Evolutionary conservation across 2,888 invertebrate genomes (phyloP).

Genomic region (Caenorhabditis zanzibari): DNA sequence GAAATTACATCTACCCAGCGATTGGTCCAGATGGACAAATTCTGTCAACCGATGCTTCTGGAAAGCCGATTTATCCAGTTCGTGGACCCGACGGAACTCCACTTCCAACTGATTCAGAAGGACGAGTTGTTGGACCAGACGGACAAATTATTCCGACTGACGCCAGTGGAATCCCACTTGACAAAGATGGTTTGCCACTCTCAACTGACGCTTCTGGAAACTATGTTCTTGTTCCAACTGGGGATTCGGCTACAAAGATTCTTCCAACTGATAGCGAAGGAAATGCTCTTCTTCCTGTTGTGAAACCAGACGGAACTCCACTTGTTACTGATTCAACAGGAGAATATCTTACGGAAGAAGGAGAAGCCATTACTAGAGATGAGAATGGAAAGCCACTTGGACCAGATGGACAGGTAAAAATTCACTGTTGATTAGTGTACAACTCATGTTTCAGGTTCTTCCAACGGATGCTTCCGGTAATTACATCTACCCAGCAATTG

Average conservation of each 20-base stretch:
- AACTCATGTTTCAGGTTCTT: no score
- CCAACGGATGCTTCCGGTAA: conserved; percentile 70
- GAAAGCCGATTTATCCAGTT: background rate
- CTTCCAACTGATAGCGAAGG: conserved; percentile 56
- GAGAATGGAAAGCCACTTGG: conserved; percentile 26
- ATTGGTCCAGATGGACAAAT: conserved; percentile 52
- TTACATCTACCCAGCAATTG: conserved; percentile 57
- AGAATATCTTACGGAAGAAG: conserved; percentile 8
- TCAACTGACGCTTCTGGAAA: conserved; percentile 52
- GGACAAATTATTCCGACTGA: conserved; percentile 10
- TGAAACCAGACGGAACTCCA: conserved; percentile 50
- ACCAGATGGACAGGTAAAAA: conserved; percentile 26
- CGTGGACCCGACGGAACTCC: conserved; percentile 13
- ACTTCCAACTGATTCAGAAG: conserved; percentile 6
- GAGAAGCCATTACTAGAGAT: conserved; percentile 1
- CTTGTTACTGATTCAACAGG: conserved; percentile 41
- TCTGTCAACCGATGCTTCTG: conserved; percentile 46
- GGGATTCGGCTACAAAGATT: background rate
- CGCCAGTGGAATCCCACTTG: background rate
- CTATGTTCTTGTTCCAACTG: conserved; percentile 37
- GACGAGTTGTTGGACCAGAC: background rate
- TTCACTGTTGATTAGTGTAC: no score
- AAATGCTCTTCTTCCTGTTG: conserved; percentile 59
- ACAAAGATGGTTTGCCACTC: conserved; percentile 28
- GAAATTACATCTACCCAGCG: conserved; percentile 38